phyloP scores from a whole-genome alignment of 2,113 vertebrate species.

The Pongo abelii region DNA sequence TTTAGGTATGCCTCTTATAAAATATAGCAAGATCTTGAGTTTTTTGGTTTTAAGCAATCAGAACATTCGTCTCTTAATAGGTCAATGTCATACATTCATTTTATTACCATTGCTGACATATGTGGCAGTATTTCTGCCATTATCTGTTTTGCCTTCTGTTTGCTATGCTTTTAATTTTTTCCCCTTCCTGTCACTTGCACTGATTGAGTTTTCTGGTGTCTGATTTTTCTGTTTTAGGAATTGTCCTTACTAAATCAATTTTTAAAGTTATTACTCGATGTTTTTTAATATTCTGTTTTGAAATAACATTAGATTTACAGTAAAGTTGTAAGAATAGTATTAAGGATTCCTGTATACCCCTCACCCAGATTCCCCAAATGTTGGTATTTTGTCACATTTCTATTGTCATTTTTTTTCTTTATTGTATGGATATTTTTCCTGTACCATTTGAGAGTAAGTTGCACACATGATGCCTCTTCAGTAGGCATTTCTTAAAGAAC shows the following conservation, averaged over 20 bases:
- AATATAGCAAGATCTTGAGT: constrained; percentile 4
- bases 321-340: not conserved
- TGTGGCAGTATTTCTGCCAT: not conserved
- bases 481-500: not conserved
- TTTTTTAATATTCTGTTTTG: not conserved
- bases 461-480: not conserved
- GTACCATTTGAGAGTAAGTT: not conserved
- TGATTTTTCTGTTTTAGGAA: not conserved
- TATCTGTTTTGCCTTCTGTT: not conserved
- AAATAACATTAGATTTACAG: constrained; percentile 19
- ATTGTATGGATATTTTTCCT: not conserved
- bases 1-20: not conserved
- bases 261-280: not conserved
- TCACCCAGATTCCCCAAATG: not conserved
- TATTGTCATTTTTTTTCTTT: not conserved
- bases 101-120: not conserved
- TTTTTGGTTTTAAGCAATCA: constrained; percentile 7
- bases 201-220: not conserved
- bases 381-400: not conserved
- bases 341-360: not conserved
- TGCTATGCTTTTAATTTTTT: not conserved
- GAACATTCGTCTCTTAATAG: not conserved
- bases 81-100: not conserved
- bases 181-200: not conserved
- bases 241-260: not conserved